Evolutionary conservation across 2,113 vertebrate genomes (phyloP).

Genomic region (Lepidothrix coronata): DNA sequence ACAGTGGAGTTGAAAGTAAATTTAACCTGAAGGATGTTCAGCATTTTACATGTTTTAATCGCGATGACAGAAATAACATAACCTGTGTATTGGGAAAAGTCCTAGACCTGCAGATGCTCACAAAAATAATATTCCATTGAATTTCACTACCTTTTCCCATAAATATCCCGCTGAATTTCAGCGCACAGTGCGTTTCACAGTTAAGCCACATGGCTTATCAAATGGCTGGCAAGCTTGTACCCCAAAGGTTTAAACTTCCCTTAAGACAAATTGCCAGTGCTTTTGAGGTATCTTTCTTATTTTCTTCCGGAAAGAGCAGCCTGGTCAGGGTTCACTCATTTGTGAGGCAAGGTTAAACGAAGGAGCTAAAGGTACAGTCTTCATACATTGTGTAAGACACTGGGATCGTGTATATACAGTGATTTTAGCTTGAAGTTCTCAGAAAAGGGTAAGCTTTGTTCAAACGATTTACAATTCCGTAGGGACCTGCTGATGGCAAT

Average conservation of each 20-base stretch:
- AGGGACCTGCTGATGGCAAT: conserved; percentile 27
- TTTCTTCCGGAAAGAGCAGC: not conserved
- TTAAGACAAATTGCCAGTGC: not conserved
- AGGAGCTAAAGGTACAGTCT: not conserved
- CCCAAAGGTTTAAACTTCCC: not conserved
- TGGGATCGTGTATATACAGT: not conserved
- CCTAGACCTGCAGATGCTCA: not conserved
- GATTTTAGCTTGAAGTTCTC: conserved; percentile 14
- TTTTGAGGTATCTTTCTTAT: conserved; percentile 14
- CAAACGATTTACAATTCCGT: conserved; percentile 14
- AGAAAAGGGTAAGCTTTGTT: conserved; percentile 15
- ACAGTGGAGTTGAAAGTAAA: not conserved
- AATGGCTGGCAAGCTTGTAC: not conserved
- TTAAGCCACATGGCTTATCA: not conserved
- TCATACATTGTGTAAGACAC: not conserved
- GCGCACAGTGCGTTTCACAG: not conserved
- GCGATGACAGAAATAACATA: not conserved
- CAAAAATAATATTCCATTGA: not conserved
- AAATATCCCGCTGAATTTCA: not conserved
- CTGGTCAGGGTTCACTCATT: not conserved
- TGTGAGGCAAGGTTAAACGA: conserved; percentile 28
- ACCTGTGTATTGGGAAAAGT: not conserved
- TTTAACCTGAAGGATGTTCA: not conserved
- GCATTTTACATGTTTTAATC: not conserved
- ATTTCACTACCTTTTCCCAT: not conserved